Evolutionary conservation across 1,140 invertebrate genomes (phyloP).

Genomic region (Megalonaias nervosa): DNA sequence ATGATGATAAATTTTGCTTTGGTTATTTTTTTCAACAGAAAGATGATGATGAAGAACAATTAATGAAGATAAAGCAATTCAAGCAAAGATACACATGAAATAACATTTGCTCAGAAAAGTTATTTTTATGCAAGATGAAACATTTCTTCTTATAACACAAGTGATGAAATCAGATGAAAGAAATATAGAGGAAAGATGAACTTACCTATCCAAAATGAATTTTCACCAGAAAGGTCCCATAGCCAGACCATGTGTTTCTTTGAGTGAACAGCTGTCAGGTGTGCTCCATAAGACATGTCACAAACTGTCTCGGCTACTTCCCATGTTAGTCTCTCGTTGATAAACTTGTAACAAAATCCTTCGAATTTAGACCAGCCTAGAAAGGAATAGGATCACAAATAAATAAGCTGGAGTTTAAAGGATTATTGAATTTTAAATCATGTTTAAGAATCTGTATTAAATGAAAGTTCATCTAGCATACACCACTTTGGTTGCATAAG

Average conservation of each 20-base stretch:
- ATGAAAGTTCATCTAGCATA: not conserved
- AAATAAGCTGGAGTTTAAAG: too few relatives aligned
- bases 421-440: not conserved
- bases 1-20: not conserved
- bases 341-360: conserved; percentile 60
- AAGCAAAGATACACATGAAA: not conserved
- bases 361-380: conserved; percentile 61
- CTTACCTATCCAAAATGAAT: conserved; percentile 68
- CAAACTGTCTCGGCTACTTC: conserved; percentile 60
- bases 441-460: not conserved
- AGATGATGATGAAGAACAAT: not conserved
- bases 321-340: conserved; percentile 60
- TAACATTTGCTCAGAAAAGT: not conserved
- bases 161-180: not conserved
- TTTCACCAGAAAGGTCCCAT: conserved; percentile 46
- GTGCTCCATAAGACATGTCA: conserved; percentile 46
- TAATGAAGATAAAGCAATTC: not conserved
- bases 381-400: not conserved
- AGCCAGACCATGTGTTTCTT: conserved; percentile 56
- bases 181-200: not conserved
- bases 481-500: too few relatives aligned
- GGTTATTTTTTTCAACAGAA: not conserved
- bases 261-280: conserved; percentile 57
- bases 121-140: conserved; percentile 8
- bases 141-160: not conserved